These are phyloP conservation scores for Anoncus sp. DNA, from an alignment of 2,888 invertebrate genomes.

Conservation along the genomic window DNA sequence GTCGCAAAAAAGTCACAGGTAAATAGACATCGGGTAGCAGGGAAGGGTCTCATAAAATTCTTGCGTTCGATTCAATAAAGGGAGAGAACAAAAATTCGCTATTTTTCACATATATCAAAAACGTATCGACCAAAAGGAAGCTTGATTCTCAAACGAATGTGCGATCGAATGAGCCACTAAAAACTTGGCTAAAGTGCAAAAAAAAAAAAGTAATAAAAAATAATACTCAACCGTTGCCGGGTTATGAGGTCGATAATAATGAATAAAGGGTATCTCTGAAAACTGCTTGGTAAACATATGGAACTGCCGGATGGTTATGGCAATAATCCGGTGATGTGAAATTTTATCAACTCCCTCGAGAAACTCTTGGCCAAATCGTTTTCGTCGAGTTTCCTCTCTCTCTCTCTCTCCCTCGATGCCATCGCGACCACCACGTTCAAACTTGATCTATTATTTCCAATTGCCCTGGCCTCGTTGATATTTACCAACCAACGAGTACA, in stretches of 20 bases:
- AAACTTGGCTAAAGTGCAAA: neutral
- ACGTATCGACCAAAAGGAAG: too few species aligned
- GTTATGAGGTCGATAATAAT: conserved; percentile 32
- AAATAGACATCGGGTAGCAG: too few species aligned
- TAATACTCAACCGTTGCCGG: neutral
- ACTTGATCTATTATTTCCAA: conserved; percentile 63
- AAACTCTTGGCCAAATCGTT: conserved; percentile 39
- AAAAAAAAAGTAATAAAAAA: too few species aligned
- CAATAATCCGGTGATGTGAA: conserved; percentile 42
- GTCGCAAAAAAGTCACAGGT: too few species aligned
- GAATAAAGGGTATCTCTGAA: conserved; percentile 19
- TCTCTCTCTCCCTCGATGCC: conserved; percentile 19
- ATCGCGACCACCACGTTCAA: conserved; percentile 43
- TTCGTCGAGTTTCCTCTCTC: conserved; percentile 51
- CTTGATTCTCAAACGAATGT: too few species aligned
- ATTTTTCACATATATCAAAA: too few species aligned
- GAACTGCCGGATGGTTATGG: conserved; percentile 24
- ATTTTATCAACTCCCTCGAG: conserved; percentile 40
- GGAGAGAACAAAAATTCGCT: too few species aligned
- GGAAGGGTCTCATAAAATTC: too few species aligned
- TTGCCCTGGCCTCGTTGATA: conserved; percentile 58
- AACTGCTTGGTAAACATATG: conserved; percentile 37
- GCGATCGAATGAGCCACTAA: neutral
- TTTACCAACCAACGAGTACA: conserved; percentile 53
- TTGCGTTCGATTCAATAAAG: too few species aligned